These are phyloP conservation scores for Zoanthus gigantus DNA, from an alignment of 92 coral and sea anemone genomes.

Conservation along the genomic window DNA sequence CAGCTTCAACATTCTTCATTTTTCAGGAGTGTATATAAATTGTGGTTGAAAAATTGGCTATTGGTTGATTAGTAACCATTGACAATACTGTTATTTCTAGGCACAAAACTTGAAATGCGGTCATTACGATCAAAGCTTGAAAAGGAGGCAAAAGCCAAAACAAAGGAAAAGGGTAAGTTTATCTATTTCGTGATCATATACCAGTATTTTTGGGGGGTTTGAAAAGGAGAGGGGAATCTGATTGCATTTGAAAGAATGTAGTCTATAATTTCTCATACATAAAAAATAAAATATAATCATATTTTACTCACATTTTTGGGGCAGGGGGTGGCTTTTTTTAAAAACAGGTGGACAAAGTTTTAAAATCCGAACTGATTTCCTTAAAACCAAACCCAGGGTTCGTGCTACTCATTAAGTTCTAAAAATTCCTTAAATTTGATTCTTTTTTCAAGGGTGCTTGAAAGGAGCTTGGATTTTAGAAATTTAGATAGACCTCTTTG, in stretches of 20 bases:
- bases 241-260: not conserved
- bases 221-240: not conserved
- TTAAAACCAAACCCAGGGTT: too few species aligned
- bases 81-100: not conserved
- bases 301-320: too few species aligned
- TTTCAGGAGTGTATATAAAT: not conserved
- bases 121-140: not conserved
- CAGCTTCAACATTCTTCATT: not conserved
- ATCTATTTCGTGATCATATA: not conserved
- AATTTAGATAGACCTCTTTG: too few species aligned
- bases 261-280: not conserved
- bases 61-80: not conserved
- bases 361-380: too few species aligned
- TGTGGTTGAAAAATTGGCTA: not conserved
- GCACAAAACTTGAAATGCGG: slow-evolving; percentile 12
- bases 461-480: too few species aligned
- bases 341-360: too few species aligned
- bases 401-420: too few species aligned
- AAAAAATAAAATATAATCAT: too few species aligned
- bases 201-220: not conserved
- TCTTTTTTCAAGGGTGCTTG: too few species aligned
- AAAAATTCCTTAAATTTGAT: too few species aligned
- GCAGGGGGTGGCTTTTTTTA: too few species aligned
- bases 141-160: slow-evolving; percentile 12
- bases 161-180: not conserved